A percentile compares a stretch with the other conserved stretches of the same genome.
phyloP scores from a whole-genome alignment of 2,113 vertebrate genomes.

The Origma solitaria region DNA sequence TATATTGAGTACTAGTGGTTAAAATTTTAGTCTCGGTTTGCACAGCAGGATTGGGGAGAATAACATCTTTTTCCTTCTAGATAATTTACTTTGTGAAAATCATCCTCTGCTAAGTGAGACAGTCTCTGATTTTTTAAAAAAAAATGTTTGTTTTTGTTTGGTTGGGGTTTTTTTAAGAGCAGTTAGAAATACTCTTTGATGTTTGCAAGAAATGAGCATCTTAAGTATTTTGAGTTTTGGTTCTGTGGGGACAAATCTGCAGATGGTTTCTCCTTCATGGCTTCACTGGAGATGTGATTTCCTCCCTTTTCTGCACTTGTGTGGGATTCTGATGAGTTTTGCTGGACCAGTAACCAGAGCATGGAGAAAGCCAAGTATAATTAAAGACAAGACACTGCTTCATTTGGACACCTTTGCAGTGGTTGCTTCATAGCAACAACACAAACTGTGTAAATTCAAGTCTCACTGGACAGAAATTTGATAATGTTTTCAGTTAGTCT shows the following conservation, averaged over 20 bases:
- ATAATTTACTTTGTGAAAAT: neutral
- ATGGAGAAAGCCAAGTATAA: neutral
- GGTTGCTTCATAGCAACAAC: neutral
- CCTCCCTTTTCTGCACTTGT: neutral
- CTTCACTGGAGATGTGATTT: neutral
- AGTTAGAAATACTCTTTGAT: neutral
- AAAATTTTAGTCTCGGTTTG: neutral
- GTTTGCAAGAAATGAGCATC: neutral
- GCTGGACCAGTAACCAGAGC: neutral
- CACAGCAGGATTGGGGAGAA: neutral
- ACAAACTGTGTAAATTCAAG: neutral
- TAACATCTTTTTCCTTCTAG: neutral
- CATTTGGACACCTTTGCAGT: neutral
- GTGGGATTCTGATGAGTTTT: neutral
- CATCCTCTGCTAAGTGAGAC: neutral
- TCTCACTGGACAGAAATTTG: neutral
- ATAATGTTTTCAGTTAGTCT: neutral
- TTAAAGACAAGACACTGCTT: neutral
- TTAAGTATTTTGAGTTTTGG: neutral
- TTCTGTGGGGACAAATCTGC: neutral
- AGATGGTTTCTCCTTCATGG: neutral
- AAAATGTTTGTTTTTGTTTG: neutral
- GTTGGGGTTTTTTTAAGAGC: neutral
- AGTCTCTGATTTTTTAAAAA: neutral
- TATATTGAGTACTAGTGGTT: neutral